These are phyloP conservation scores for Neodiprion virginianus DNA, from an alignment of 1,140 invertebrate genomes.

Conservation along the genomic window DNA sequence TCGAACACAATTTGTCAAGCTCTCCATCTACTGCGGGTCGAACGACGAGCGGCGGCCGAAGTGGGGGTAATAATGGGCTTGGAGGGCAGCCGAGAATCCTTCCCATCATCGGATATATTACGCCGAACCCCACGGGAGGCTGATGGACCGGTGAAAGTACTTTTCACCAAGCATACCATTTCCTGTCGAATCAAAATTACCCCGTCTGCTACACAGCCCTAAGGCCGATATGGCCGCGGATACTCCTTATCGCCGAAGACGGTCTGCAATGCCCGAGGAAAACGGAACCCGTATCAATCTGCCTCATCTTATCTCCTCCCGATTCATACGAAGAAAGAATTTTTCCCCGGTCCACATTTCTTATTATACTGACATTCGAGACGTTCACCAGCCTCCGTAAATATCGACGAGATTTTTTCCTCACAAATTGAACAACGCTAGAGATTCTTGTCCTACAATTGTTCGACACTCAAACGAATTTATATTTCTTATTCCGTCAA, in stretches of 20 bases:
- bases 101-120: conserved; percentile 7
- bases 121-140: background rate
- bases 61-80: background rate
- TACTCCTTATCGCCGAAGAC: no score
- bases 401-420: background rate
- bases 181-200: no score
- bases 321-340: no score
- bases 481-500: background rate
- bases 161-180: background rate
- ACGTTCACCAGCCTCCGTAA: no score
- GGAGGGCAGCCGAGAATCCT: conserved; percentile 1
- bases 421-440: background rate
- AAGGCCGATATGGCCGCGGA: no score
- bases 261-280: no score
- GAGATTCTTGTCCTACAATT: background rate
- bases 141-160: conserved; percentile 4
- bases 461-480: background rate
- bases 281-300: no score
- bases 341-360: no score
- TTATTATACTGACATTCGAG: no score
- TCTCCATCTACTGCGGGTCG: background rate
- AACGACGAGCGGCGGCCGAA: background rate
- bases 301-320: no score
- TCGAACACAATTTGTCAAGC: conserved; percentile 5
- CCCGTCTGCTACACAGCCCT: no score